phyloP scores from a whole-genome alignment of 2,888 invertebrate genomes.

The Thereva unica region DNA sequence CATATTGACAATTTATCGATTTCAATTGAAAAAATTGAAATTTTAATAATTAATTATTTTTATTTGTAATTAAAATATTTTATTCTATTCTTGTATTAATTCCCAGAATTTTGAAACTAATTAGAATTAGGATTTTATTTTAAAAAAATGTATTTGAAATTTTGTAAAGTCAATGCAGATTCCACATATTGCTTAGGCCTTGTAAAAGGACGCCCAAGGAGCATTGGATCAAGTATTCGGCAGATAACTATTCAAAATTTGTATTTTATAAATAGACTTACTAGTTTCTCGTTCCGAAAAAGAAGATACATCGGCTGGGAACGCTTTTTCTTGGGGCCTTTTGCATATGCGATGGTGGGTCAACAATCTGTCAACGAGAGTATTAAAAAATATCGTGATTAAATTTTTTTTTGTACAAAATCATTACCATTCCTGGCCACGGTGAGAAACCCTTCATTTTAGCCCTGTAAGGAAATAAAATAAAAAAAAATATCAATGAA shows the following conservation, averaged over 20 bases:
- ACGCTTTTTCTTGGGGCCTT: conserved; percentile 76
- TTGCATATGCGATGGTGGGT: conserved; percentile 76
- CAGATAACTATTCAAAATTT: conserved; percentile 4
- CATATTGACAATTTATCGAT: too few relatives aligned
- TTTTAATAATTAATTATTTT: too few relatives aligned
- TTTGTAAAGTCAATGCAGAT: background rate
- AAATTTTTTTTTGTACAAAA: conserved; percentile 42
- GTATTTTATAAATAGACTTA: conserved; percentile 62
- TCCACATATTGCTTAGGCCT: too few relatives aligned
- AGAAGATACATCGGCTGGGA: conserved; percentile 82
- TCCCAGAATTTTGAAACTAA: too few relatives aligned
- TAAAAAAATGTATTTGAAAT: conserved; percentile 32
- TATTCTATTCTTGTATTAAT: too few relatives aligned
- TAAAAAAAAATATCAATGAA: conserved; percentile 3
- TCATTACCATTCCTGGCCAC: conserved; percentile 96
- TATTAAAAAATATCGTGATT: conserved; percentile 22
- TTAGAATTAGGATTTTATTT: background rate
- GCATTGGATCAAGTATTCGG: too few relatives aligned
- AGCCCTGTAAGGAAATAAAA: conserved; percentile 74
- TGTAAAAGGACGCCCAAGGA: too few relatives aligned
- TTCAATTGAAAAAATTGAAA: too few relatives aligned
- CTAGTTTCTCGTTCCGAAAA: conserved; percentile 95
- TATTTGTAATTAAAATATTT: too few relatives aligned
- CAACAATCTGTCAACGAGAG: conserved; percentile 72
- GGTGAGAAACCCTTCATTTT: conserved; percentile 97